A percentile compares a stretch with the other conserved stretches of the same genome.
These are phyloP conservation scores for Brienomyrus longianalis DNA, from an alignment of 2,113 vertebrate species.

Conservation along the genomic window DNA sequence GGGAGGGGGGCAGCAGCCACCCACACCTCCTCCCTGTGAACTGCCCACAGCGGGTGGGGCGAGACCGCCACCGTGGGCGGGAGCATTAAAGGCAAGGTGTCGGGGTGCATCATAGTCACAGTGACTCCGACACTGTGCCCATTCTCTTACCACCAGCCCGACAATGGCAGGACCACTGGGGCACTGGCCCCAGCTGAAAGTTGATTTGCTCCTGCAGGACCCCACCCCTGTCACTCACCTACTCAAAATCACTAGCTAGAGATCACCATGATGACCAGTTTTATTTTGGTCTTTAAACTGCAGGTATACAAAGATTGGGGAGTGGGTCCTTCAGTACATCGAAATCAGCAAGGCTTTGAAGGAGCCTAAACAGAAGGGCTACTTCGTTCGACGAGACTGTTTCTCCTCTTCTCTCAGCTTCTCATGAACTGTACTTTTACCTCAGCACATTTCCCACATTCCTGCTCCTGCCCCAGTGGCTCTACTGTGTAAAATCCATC, in stretches of 20 bases:
- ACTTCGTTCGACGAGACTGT: neutral
- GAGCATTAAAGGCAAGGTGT: neutral
- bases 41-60: neutral
- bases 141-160: neutral
- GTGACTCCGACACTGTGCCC: neutral
- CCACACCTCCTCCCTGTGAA: neutral
- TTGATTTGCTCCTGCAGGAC: neutral
- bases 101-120: neutral
- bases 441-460: neutral
- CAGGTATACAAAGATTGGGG: neutral
- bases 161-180: too few relatives aligned
- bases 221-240: neutral
- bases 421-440: neutral
- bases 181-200: neutral
- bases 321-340: neutral
- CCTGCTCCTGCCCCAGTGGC: neutral
- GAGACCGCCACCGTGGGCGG: neutral
- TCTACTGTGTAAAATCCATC: neutral
- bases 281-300: neutral
- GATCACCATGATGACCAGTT: neutral
- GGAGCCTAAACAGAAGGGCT: neutral
- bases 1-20: too few relatives aligned
- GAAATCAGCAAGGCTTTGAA: constrained; percentile 7
- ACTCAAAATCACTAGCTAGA: neutral
- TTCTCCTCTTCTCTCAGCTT: neutral